phyloP scores from a whole-genome alignment of 2,888 invertebrate species.

The Polydrusus pterygomalis region DNA sequence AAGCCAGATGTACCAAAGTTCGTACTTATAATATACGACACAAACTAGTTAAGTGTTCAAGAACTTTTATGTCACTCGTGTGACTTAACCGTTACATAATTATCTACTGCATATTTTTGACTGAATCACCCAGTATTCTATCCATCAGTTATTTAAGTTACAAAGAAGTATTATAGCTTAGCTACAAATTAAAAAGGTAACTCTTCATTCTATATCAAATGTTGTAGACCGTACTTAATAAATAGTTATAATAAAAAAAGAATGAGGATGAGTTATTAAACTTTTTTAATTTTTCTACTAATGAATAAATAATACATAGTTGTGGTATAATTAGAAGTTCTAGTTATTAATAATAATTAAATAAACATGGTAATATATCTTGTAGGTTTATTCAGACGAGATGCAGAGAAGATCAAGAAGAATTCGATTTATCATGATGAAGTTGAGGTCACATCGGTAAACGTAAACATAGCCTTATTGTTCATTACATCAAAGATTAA shows the following conservation, averaged over 20 bases:
- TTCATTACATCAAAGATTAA: too few relatives aligned
- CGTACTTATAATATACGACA: too few relatives aligned
- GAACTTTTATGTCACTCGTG: too few relatives aligned
- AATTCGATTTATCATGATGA: background rate
- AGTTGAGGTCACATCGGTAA: too few relatives aligned
- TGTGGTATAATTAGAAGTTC: slow-evolving; percentile 18
- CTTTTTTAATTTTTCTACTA: slow-evolving; percentile 4
- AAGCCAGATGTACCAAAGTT: too few relatives aligned
- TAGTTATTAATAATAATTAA: slow-evolving; percentile 12
- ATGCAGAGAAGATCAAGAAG: background rate
- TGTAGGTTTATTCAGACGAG: background rate
- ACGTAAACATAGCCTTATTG: too few relatives aligned
- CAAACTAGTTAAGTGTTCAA: too few relatives aligned
- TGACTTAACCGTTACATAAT: too few relatives aligned
- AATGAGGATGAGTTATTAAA: slow-evolving; percentile 3
- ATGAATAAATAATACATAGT: slow-evolving; percentile 21
- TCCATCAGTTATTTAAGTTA: background rate
- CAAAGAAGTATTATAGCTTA: background rate
- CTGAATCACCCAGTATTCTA: slow-evolving; percentile 1
- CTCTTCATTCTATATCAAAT: background rate
- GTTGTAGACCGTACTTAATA: background rate
- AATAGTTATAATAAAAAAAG: slow-evolving; percentile 16
- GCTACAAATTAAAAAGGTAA: slow-evolving; percentile 7
- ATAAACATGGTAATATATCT: slow-evolving; percentile 9
- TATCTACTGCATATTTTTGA: too few relatives aligned